Evolutionary conservation across 2,113 vertebrate genomes (phyloP).

Genomic region (Malurus cyaneus): DNA sequence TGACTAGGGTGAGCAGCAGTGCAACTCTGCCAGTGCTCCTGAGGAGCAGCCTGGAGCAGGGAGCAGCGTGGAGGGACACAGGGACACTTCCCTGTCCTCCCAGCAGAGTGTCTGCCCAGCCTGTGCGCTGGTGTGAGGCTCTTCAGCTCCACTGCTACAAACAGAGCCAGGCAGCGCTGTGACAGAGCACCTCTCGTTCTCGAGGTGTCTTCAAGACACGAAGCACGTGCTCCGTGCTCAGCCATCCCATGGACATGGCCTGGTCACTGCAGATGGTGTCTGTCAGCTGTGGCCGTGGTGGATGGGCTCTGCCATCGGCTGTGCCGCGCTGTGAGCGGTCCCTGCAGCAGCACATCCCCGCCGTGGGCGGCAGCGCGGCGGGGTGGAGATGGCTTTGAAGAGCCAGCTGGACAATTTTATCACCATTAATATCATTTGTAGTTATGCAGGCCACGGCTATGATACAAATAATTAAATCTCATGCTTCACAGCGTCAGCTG

Average conservation of each 20-base stretch:
- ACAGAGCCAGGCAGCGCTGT: not conserved
- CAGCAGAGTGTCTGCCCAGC: not conserved
- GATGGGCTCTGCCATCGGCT: not conserved
- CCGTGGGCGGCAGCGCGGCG: not conserved
- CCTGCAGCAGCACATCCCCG: not conserved
- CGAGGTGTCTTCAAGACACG: rapidly evolving
- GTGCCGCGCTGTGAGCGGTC: rapidly evolving
- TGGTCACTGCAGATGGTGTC: not conserved
- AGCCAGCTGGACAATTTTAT: slow-evolving; percentile 50
- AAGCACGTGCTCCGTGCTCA: rapidly evolving
- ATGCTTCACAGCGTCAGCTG: slow-evolving; percentile 51
- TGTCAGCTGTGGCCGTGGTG: not conserved
- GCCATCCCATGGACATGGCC: not conserved
- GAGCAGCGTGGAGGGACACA: not conserved
- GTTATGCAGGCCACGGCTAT: not conserved
- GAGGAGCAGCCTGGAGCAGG: not conserved
- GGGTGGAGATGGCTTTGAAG: not conserved
- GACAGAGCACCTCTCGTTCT: not conserved
- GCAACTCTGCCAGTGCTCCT: not conserved
- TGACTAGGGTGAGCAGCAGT: not conserved
- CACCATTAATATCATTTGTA: slow-evolving; percentile 49
- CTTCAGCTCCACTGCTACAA: rapidly evolving
- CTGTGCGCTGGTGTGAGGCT: rapidly evolving
- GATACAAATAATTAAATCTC: slow-evolving; percentile 70
- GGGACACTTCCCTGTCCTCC: not conserved